A percentile compares a stretch with the other conserved stretches of the same genome.
phyloP scores from a whole-genome alignment of 2,888 invertebrate genomes.

The Drosophila kanekoi region DNA sequence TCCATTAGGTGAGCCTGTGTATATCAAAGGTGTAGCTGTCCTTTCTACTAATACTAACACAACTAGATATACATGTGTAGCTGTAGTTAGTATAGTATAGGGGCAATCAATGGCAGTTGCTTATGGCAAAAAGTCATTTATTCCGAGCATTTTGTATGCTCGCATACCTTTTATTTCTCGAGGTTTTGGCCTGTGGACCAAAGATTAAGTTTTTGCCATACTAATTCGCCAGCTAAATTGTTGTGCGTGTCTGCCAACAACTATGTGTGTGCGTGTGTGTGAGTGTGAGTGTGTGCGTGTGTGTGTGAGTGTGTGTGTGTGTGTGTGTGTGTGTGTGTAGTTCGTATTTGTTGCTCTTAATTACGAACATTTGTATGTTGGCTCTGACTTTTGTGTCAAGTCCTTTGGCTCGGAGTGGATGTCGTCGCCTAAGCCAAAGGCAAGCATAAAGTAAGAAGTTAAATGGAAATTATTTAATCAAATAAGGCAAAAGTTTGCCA shows the following conservation, averaged over 20 bases:
- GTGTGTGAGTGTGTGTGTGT: conserved; percentile 20
- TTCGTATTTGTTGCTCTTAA: conserved; percentile 61
- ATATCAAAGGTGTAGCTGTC: conserved; percentile 54
- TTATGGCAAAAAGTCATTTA: conserved; percentile 62
- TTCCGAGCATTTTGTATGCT: conserved; percentile 42
- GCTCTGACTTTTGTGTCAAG: conserved; percentile 25
- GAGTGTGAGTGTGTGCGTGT: conserved; percentile 35
- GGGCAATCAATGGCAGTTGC: conserved; percentile 70
- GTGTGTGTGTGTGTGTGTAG: conserved; percentile 29
- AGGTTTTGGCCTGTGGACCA: conserved; percentile 49
- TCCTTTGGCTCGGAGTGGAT: conserved; percentile 18
- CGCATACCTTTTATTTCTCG: conserved; percentile 51
- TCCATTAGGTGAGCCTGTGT: conserved; percentile 17
- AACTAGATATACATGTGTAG: conserved; percentile 10
- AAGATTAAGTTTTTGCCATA: conserved; percentile 73
- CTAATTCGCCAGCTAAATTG: conserved; percentile 71
- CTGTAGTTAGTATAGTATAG: conserved; percentile 1
- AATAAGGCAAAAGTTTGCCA: conserved; percentile 64
- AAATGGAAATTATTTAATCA: conserved; percentile 81
- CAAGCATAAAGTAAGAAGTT: conserved; percentile 62
- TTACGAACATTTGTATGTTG: conserved; percentile 54
- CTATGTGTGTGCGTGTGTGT: conserved; percentile 13
- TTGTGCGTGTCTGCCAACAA: conserved; percentile 38
- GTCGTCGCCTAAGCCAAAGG: conserved; percentile 19
- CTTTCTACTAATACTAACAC: conserved; percentile 44